Base-by-base conservation (phyloP, 2,797 vertebrate genomes). In the Cichlasoma orientale region DNA sequence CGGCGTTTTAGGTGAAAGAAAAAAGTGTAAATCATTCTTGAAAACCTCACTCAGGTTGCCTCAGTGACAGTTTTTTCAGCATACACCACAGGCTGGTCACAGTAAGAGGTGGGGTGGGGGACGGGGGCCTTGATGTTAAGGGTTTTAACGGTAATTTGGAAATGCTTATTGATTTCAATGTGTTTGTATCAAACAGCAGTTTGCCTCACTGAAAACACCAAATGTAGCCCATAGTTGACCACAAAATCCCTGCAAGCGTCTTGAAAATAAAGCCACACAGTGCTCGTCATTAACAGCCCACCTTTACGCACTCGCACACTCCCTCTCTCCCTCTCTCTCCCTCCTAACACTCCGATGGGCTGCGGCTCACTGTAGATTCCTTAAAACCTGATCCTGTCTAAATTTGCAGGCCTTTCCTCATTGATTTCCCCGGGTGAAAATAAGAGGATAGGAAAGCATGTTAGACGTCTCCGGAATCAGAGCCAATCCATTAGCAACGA, bases 401-500 rank as follows among this genome's bases (percentile, higher is more conserved):
- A 97, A 97, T 97, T 97, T 96, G 90, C 96, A 91, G 95, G 96
- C 96, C 94, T 95, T 93, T 94, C 92, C 77, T 91, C 96, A 98
- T 97, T 96, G 97, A 98, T 97, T 96, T 97, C 96, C 96, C 95
- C 91, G 94, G 95, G 94, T 96, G 95, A 95, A 96, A 96, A 93
- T 96, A 96, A 96, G 84, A 96, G 96, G 95, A 96, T 96, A 94
- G 95, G 94, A 96, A 95, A 96, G 95, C 96, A 95, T 94, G 88
- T 96, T 92, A 94, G 96, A 97, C 95, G 95, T 94, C 95, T 95
- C 96, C 96, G 96, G 97, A 97, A 97, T 97, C 95, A 96, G 97
- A 97, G 97, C 96, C 96, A 96, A 96, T 97, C 97, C 97, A 98
- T 98, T 98, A 98, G 95, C 89, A 94, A 92, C 91, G 94, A 98